These are phyloP conservation scores for Axinella damicornis DNA, from an alignment of 37 sponge, comb jelly and placozoan genomes.

Conservation along the genomic window DNA sequence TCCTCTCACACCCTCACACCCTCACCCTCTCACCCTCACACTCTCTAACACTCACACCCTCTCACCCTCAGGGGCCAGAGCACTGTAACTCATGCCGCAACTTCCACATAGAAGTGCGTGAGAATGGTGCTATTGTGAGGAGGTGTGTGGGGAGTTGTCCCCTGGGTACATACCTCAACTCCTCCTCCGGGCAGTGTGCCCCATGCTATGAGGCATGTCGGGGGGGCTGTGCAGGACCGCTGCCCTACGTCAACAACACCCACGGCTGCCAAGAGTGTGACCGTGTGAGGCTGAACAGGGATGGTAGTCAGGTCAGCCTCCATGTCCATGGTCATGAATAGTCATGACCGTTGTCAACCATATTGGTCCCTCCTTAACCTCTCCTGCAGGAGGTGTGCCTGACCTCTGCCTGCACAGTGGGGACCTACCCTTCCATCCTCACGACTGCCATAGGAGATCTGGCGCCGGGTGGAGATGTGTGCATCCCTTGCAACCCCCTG, in stretches of 20 bases:
- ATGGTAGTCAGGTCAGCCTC: constrained; percentile 61
- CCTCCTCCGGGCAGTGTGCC: background rate
- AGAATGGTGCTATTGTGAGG: background rate
- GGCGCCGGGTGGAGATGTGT: constrained; percentile 7
- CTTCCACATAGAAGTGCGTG: background rate
- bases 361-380: background rate
- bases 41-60: background rate
- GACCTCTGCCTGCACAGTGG: background rate
- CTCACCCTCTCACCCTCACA: background rate
- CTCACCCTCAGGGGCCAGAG: constrained; percentile 40
- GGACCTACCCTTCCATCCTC: constrained; percentile 22
- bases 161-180: constrained; percentile 29
- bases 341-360: no score
- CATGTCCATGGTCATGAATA: no score
- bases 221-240: constrained; percentile 80
- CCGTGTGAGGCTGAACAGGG: constrained; percentile 21
- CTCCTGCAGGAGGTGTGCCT: constrained; percentile 37
- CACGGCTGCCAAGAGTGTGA: constrained; percentile 69
- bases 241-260: constrained; percentile 38
- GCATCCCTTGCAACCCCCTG: constrained; percentile 40
- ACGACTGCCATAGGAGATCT: background rate
- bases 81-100: constrained; percentile 46
- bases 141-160: constrained; percentile 67
- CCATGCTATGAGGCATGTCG: constrained; percentile 63
- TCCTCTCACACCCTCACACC: background rate